A percentile compares a stretch with the other conserved stretches of the same genome.
Conservation (phyloP, 1,140 invertebrate species). For the Zophobas morio region DNA sequence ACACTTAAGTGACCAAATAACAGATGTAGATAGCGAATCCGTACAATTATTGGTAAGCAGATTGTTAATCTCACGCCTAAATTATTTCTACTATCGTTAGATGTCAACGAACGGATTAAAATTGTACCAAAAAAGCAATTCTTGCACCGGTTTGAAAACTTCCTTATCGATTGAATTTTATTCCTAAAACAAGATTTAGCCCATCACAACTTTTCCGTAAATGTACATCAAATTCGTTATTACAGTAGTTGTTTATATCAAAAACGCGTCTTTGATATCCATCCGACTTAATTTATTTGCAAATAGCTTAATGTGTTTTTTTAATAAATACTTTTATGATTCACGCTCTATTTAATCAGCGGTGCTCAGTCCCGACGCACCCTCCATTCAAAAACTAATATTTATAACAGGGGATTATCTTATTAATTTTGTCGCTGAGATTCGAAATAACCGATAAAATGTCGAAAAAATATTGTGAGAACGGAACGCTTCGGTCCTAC, state of each 20-base stretch:
- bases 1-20: neutral
- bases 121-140: too few species aligned
- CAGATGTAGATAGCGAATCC: slow-evolving; percentile 2
- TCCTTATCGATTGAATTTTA: too few species aligned
- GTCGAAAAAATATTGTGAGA: neutral
- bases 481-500: neutral
- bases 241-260: neutral
- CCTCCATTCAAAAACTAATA: slow-evolving; percentile 14
- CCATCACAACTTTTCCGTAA: too few species aligned
- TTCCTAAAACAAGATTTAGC: too few species aligned
- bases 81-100: neutral
- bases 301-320: neutral
- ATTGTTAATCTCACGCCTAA: neutral
- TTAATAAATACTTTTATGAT: neutral
- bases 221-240: too few species aligned
- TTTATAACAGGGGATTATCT: slow-evolving; percentile 26
- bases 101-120: neutral
- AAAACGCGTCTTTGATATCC: neutral
- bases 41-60: neutral
- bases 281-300: too few species aligned
- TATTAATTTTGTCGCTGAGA: slow-evolving; percentile 9
- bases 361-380: neutral
- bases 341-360: slow-evolving; percentile 2
- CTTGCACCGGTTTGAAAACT: too few species aligned
- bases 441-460: slow-evolving; percentile 27